phyloP scores from a whole-genome alignment of 2,113 vertebrate genomes.

The Chaenocephalus aceratus region DNA sequence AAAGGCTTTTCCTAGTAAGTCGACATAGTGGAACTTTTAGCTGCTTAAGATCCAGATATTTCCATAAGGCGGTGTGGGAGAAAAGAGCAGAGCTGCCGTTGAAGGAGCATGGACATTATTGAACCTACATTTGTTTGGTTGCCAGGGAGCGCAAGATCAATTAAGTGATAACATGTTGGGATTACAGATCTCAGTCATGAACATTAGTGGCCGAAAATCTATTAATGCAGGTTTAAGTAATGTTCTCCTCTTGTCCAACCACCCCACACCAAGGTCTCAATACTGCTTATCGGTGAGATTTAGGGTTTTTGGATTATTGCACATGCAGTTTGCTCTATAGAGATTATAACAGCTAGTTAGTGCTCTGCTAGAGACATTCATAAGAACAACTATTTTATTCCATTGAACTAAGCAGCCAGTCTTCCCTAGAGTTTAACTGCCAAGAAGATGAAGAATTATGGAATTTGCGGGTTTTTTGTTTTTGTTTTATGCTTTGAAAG shows the following conservation, averaged over 20 bases:
- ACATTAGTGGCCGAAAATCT: neutral
- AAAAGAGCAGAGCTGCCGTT: no score
- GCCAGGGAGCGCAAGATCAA: neutral
- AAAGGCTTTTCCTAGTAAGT: neutral
- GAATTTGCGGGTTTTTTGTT: neutral
- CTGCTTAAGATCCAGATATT: neutral
- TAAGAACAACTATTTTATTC: conserved; percentile 18
- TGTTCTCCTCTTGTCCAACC: neutral
- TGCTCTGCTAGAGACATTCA: neutral
- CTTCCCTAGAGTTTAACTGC: conserved; percentile 1
- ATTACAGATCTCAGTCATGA: neutral
- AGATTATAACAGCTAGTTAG: neutral
- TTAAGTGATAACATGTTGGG: neutral
- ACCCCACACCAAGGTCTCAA: neutral
- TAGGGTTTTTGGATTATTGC: neutral
- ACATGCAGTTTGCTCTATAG: neutral
- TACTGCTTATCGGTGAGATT: neutral
- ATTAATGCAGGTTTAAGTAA: neutral
- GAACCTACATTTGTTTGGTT: neutral
- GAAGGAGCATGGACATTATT: neutral
- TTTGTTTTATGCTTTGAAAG: conserved; percentile 28
- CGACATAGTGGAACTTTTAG: neutral
- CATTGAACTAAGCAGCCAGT: conserved; percentile 1
- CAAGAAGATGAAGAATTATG: conserved; percentile 18
- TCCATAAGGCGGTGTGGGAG: no score